Evolutionary conservation across 2,888 invertebrate genomes (phyloP).

Genomic region (Agrochola lychnidis): DNA sequence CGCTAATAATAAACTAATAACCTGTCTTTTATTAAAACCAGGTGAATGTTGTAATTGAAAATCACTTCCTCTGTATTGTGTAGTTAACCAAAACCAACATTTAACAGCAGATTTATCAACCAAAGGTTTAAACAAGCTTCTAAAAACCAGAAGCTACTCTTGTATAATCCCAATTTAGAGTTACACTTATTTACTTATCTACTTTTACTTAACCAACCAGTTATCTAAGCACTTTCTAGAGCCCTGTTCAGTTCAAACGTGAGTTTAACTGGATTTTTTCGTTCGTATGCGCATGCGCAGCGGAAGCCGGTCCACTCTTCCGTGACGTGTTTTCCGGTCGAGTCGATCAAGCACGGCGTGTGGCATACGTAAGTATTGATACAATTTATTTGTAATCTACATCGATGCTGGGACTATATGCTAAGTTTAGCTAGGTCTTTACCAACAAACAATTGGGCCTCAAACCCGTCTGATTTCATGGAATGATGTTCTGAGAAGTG

Average conservation of each 20-base stretch:
- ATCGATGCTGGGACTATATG: not conserved
- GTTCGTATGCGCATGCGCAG: conserved; percentile 64
- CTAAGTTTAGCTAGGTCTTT: not conserved
- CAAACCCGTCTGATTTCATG: not conserved
- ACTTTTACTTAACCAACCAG: conserved; percentile 54
- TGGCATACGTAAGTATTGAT: conserved; percentile 62
- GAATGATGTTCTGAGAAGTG: not conserved
- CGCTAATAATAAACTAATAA: too few relatives aligned
- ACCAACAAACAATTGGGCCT: not conserved
- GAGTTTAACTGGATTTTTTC: conserved; percentile 60
- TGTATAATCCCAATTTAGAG: conserved; percentile 28
- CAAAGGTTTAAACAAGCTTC: not conserved
- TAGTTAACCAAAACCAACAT: not conserved
- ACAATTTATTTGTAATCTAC: conserved; percentile 41
- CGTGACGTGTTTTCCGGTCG: conserved; percentile 65
- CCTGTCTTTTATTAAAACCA: not conserved
- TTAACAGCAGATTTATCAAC: not conserved
- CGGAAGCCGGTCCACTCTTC: conserved; percentile 66
- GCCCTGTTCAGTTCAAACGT: conserved; percentile 47
- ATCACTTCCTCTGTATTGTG: not conserved
- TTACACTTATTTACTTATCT: conserved; percentile 46
- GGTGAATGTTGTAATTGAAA: not conserved
- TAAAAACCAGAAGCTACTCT: not conserved
- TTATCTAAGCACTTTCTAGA: conserved; percentile 63
- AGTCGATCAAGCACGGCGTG: conserved; percentile 56